phyloP scores from a whole-genome alignment of 2,113 vertebrate genomes.

The Ictalurus furcatus region DNA sequence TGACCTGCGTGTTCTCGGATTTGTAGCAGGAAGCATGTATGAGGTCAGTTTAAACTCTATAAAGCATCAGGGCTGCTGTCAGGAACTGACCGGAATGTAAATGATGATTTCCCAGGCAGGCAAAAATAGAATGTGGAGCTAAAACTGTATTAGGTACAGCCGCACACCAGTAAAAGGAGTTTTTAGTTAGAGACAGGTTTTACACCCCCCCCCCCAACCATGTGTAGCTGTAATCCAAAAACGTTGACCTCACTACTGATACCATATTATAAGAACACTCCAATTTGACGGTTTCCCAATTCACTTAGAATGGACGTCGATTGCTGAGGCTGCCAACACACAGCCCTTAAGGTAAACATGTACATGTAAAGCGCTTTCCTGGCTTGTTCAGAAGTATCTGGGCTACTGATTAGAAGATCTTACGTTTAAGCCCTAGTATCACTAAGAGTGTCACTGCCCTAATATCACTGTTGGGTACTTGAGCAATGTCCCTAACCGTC shows the following conservation, averaged over 20 bases:
- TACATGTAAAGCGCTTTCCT: background rate
- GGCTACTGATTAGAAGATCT: background rate
- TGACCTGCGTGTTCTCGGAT: conserved; percentile 38
- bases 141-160: background rate
- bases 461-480: background rate
- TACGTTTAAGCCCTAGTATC: background rate
- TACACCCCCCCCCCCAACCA: background rate
- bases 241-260: background rate
- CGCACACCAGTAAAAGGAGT: background rate
- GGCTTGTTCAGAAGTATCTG: background rate
- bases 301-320: too few species aligned
- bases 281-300: background rate
- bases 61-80: conserved; percentile 1
- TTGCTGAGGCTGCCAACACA: background rate
- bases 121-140: background rate
- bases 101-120: background rate
- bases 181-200: conserved; percentile 4
- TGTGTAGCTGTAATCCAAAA: background rate
- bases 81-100: background rate
- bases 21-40: conserved; percentile 39
- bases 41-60: conserved; percentile 28
- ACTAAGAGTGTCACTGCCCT: background rate
- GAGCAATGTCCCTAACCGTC: background rate
- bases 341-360: background rate
- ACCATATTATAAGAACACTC: background rate